Evolutionary conservation across 2,113 vertebrate species (phyloP).

Genomic region (Gopherus flavomarginatus): DNA sequence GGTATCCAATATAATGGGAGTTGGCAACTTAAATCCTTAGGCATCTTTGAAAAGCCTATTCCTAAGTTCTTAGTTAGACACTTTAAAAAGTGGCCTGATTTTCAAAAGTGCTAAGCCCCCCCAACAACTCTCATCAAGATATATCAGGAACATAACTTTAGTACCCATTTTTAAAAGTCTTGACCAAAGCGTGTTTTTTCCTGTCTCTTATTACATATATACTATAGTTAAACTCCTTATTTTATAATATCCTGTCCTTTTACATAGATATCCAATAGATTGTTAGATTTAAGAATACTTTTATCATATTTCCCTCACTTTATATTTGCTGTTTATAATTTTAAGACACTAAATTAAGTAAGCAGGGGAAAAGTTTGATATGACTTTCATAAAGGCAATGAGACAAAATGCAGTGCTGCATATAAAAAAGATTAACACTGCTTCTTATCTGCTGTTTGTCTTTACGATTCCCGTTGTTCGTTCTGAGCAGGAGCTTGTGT

Average conservation of each 20-base stretch:
- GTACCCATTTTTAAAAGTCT: background rate
- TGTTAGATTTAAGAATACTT: background rate
- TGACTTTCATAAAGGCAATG: background rate
- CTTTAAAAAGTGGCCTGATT: background rate
- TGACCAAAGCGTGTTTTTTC: background rate
- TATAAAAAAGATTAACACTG: background rate
- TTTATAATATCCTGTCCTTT: background rate
- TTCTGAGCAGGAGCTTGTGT: background rate
- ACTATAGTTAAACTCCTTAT: background rate
- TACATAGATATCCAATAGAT: background rate
- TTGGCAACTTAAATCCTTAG: background rate
- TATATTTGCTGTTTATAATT: background rate
- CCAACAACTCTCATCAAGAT: background rate
- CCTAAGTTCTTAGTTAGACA: background rate
- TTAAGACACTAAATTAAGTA: background rate
- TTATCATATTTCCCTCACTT: background rate
- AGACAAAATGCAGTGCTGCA: background rate
- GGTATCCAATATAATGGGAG: background rate
- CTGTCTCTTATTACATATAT: background rate
- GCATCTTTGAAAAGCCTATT: background rate
- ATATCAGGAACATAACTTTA: background rate
- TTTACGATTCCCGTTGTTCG: background rate
- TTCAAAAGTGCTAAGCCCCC: background rate
- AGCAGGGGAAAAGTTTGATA: background rate
- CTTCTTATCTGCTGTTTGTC: background rate